Evolutionary conservation across 2,113 vertebrate genomes (phyloP), one percentile per base, ranked within the genome.

Genomic region (Pionites leucogaster): DNA sequence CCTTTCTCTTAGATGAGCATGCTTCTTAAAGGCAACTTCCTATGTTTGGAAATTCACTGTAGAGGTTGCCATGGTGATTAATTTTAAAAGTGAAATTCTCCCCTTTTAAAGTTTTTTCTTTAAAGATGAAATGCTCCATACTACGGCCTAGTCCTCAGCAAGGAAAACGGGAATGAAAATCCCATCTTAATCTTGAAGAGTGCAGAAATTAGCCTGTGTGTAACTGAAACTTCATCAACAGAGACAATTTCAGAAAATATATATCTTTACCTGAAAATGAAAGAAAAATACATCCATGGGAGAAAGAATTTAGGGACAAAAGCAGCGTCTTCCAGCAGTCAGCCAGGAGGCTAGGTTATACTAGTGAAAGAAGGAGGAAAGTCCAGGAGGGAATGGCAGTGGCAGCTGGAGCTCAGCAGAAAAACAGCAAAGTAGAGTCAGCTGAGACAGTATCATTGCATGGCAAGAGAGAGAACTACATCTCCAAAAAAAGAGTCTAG

Each of bases 41-140:
- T 96, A 96, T 91, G 83, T 97, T 94, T 95, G 92, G 96, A 96
- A 97, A 96, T 93, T 93, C 83, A 59, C 95, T 93, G 94, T 89
- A 96, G 88, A 82, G 86, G 96, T 96, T 97, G 92, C 94, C 91
- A 96, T 96, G 96, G 95, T 91, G 92, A 97, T 93, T 95, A 95
- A 95, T 97, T 96, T 96, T 89, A 91, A 93, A 93, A 96, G 91
- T 95, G 86, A 94, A 96, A 95, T 82, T 95, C 89, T 95, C 52
- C 41, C 31, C 52, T 93, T 88, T 89, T 77, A 85, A 97, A 95
- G 91, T 93, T 93, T 95, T 95, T 96, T 93, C 83, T 92, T 96
- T 96, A 96, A 97, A 96, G 96, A 96, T 91, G 74, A 95, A 94
- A 47, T 75, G 80, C 49, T 94, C 71, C 2, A 2, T 76, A 27